A percentile compares a stretch with the other conserved stretches of the same genome.
Evolutionary conservation across 2,888 invertebrate species (phyloP).

Genomic region (Lathronympha strigana): DNA sequence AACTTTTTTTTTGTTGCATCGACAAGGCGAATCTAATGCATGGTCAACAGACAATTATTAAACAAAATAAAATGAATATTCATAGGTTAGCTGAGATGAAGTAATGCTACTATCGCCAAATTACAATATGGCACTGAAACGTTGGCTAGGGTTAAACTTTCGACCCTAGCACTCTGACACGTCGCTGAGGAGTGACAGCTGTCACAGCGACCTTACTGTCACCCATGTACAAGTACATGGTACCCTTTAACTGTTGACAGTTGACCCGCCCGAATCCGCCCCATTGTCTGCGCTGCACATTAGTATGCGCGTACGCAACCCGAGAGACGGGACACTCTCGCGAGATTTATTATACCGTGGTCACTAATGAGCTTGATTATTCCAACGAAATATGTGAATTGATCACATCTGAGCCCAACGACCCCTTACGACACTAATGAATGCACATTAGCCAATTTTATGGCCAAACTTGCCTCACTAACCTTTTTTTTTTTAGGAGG

Average conservation of each 20-base stretch:
- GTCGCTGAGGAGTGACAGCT: slow-evolving; percentile 7
- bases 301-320: slow-evolving; percentile 21
- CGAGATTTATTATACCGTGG: slow-evolving; percentile 10
- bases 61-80: background rate
- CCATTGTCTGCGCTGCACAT: slow-evolving; percentile 29
- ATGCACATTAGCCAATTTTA: slow-evolving; percentile 28
- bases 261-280: slow-evolving; percentile 11
- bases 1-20: slow-evolving; percentile 5
- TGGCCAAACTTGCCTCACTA: slow-evolving; percentile 15
- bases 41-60: slow-evolving; percentile 4
- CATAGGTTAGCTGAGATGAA: background rate
- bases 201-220: slow-evolving; percentile 20
- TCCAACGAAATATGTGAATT: slow-evolving; percentile 24
- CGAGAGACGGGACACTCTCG: slow-evolving; percentile 1
- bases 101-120: background rate
- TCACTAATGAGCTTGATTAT: slow-evolving; percentile 15
- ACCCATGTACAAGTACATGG: too few species aligned
- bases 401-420: slow-evolving; percentile 4
- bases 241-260: slow-evolving; percentile 15
- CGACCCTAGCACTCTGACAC: slow-evolving; percentile 10
- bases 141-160: background rate
- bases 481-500: too few species aligned
- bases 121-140: slow-evolving; percentile 21
- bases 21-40: slow-evolving; percentile 12
- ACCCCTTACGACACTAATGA: slow-evolving; percentile 15